Evolutionary conservation across 92 coral and sea anemone genomes (phyloP).

Genomic region (Virgularia gustaviana): DNA sequence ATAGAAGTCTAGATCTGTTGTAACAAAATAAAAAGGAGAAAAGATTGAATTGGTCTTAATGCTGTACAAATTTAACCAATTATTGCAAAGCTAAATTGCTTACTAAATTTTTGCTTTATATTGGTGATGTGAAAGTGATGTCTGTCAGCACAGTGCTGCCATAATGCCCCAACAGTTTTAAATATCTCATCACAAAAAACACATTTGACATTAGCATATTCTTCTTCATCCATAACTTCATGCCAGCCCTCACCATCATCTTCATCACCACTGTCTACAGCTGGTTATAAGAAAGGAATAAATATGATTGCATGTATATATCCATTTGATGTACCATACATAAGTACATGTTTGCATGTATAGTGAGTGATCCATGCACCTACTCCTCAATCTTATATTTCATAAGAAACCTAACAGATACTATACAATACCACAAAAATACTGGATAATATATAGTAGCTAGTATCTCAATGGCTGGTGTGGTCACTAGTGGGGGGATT

Average conservation of each 20-base stretch:
- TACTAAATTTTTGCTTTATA: slow-evolving; percentile 60
- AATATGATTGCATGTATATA: background rate
- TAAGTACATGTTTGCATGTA: no score
- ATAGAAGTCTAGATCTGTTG: slow-evolving; percentile 80
- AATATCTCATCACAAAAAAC: slow-evolving; percentile 69
- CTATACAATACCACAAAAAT: background rate
- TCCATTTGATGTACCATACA: background rate
- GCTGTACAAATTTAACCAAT: background rate
- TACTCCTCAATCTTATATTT: background rate
- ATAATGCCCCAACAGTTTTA: slow-evolving; percentile 51
- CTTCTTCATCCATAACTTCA: slow-evolving; percentile 60
- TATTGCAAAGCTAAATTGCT: no score
- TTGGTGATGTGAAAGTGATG: slow-evolving; percentile 60
- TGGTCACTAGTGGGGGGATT: no score
- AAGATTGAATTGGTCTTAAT: no score
- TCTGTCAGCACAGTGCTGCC: slow-evolving; percentile 63
- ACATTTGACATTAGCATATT: slow-evolving; percentile 52
- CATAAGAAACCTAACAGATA: background rate
- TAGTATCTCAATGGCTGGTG: no score
- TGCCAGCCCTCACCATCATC: slow-evolving; percentile 84
- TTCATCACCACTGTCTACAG: slow-evolving; percentile 70
- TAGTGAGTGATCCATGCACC: background rate
- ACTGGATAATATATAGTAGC: no score
- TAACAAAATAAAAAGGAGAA: background rate
- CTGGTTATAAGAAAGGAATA: background rate